Evolutionary conservation across 1,140 invertebrate genomes (phyloP).

Genomic region (Zeugodacus cucurbitae): DNA sequence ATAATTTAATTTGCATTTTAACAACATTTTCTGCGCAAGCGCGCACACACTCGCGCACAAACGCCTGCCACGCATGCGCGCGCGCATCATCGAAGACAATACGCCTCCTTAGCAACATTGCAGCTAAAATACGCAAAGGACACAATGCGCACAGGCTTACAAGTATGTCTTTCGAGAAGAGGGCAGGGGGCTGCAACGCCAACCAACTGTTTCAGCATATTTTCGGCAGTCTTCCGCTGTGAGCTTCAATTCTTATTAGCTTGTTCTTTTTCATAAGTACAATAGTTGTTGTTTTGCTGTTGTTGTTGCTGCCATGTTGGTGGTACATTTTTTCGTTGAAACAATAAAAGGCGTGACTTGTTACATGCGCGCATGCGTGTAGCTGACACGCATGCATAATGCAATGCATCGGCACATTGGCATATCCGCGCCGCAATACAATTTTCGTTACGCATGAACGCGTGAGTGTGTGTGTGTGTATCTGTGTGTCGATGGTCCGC

Average conservation of each 20-base stretch:
- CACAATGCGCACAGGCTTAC: background rate
- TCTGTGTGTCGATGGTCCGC: background rate
- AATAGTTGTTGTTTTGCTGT: background rate
- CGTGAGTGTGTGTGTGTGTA: background rate
- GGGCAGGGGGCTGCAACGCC: too few relatives aligned
- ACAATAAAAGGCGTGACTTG: slow-evolving; percentile 39
- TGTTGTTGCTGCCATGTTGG: background rate
- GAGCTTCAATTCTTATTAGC: slow-evolving; percentile 13
- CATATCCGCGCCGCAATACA: background rate
- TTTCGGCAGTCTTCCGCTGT: background rate
- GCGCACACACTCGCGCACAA: background rate
- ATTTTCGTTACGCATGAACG: background rate
- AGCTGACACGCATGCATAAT: slow-evolving; percentile 38
- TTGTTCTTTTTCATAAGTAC: slow-evolving; percentile 12
- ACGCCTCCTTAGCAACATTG: slow-evolving; percentile 1
- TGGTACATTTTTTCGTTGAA: slow-evolving; percentile 31
- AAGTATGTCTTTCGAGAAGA: too few relatives aligned
- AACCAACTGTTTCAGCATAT: background rate
- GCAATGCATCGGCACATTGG: slow-evolving; percentile 21
- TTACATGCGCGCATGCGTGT: slow-evolving; percentile 35
- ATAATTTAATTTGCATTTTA: slow-evolving; percentile 40
- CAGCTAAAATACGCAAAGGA: background rate
- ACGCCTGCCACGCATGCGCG: too few relatives aligned
- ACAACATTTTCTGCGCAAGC: slow-evolving; percentile 35
- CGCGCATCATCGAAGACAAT: background rate